Evolutionary conservation across 2,888 invertebrate genomes (phyloP), one percentile per base, ranked within the genome.

Genomic region (Mechanitis mazaeus): DNA sequence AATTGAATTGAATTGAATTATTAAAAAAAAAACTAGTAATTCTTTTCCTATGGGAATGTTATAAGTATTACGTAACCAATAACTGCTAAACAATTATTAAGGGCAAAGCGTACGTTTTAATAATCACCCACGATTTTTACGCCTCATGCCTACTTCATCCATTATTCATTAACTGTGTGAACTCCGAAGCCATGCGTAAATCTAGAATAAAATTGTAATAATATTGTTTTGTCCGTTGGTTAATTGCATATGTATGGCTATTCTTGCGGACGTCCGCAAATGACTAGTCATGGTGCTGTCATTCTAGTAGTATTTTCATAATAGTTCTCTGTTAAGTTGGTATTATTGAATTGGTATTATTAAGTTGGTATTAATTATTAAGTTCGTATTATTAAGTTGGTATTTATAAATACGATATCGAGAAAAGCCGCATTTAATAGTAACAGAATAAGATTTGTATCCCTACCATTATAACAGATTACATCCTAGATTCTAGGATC

Each of bases 91-190:
- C 64, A 60, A 60, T 62, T 66, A 66, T 60, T 59, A 62, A 61
- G 60, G 64, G 61, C 62, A 60, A 46, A 58, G 66, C 64, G 61
- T 66, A 62, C 60, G 11, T 66, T 64, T 64, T 61, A 66, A 64
- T 66, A 64, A 64, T 66, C 66, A 58, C 50, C 60, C 62, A 64
- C 66, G 62, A 64, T 64, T 66, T 66, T 66, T 66, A 66, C 64
- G 62, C 64, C 60, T 59, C 64, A 62, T 66, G 59, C 64, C 57
- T 56, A 60, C 60, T 60, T 64, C 66, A 61, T 66, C 35, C 58
- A 64, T 66, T 62, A 66, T 66, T 64, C 59, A 63, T 59, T 54
- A 54, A 60, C 47, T 66, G 66, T 66, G 66, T 62, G 64, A 66
- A 66, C 64, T 60, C 54, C 28, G 50, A 60, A 59, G 54, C 45